Conservation (phyloP, 2,113 vertebrate species). For the Octodon degus region DNA sequence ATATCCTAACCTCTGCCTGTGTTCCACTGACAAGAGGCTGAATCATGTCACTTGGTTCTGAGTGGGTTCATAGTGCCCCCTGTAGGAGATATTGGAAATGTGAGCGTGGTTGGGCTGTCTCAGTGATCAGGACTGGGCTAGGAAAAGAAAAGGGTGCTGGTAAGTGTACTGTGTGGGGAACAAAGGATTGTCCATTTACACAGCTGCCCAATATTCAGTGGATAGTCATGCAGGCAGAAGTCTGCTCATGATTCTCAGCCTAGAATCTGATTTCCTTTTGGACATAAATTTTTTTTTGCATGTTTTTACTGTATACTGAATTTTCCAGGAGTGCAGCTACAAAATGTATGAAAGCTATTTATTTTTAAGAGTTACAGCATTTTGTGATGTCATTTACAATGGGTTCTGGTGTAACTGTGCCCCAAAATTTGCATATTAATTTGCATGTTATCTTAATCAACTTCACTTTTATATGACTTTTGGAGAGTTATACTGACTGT, state of each 20-base stretch:
- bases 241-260: not conserved
- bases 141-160: not conserved
- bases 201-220: not conserved
- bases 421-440: not conserved
- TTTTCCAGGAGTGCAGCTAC: conserved; percentile 24
- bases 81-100: conserved; percentile 19
- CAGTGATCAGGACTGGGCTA: not conserved
- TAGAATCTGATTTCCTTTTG: conserved; percentile 32
- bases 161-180: not conserved
- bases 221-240: not conserved
- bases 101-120: not conserved
- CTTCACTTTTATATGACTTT: conserved; percentile 13
- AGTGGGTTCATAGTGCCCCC: not conserved
- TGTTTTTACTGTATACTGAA: conserved; percentile 28
- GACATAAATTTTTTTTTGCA: conserved; percentile 4
- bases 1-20: not conserved
- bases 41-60: not conserved
- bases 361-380: not conserved
- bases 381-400: not conserved
- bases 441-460: not conserved
- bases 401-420: not conserved
- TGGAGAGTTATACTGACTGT: not conserved
- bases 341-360: not conserved
- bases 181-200: not conserved
- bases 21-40: not conserved